Evolutionary conservation across 2,888 invertebrate species (phyloP).

Genomic region (Temnothorax ravouxi): DNA sequence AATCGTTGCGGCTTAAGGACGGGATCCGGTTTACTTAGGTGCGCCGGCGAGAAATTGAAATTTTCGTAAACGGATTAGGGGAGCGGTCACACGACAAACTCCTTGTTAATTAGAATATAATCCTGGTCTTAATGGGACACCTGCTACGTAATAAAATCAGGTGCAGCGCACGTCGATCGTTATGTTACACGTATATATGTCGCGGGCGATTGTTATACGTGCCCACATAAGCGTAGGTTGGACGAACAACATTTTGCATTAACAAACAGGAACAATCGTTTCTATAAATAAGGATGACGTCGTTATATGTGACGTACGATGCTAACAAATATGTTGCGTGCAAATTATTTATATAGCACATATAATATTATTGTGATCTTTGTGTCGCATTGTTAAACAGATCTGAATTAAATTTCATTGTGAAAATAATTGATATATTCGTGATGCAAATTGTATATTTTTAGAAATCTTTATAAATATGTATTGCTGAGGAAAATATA

Average conservation of each 20-base stretch:
- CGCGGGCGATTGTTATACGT: constrained; percentile 16
- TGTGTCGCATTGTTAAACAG: neutral
- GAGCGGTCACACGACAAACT: constrained; percentile 80
- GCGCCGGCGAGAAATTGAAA: constrained; percentile 84
- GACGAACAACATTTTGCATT: constrained; percentile 27
- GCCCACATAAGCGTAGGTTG: neutral
- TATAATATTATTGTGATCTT: neutral
- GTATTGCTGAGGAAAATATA: neutral
- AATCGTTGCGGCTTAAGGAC: constrained; percentile 62
- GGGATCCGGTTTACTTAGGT: constrained; percentile 80
- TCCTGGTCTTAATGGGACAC: constrained; percentile 79
- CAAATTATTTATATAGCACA: constrained; percentile 5
- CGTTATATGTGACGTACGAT: neutral
- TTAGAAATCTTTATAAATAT: neutral
- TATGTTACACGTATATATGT: constrained; percentile 42
- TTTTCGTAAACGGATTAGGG: constrained; percentile 85
- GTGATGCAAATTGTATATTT: neutral
- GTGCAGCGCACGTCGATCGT: constrained; percentile 49
- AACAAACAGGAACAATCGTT: constrained; percentile 36
- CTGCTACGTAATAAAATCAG: constrained; percentile 71
- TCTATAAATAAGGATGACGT: constrained; percentile 31
- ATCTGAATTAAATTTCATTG: neutral
- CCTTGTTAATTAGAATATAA: constrained; percentile 83
- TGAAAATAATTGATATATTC: neutral
- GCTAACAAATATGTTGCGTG: neutral